These are phyloP conservation scores for Furcula furcula DNA, from an alignment of 2,888 invertebrate species.

Conservation along the genomic window DNA sequence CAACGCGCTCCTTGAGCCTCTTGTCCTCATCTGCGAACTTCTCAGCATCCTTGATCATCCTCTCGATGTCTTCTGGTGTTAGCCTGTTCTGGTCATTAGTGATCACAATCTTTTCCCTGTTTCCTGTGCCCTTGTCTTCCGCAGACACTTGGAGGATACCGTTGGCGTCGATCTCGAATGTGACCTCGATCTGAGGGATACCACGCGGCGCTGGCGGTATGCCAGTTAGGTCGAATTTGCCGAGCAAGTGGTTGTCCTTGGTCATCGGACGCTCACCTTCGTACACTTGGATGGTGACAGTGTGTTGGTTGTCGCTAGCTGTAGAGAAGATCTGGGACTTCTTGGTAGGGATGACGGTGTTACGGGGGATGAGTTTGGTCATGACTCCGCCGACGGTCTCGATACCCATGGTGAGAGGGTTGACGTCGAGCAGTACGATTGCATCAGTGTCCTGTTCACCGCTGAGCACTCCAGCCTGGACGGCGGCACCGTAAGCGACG, in stretches of 20 bases:
- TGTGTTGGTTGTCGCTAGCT: slow-evolving; percentile 99
- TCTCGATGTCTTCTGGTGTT: slow-evolving; percentile 98
- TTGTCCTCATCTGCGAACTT: slow-evolving; percentile 99
- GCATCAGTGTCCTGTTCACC: slow-evolving; percentile 99
- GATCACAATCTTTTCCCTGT: slow-evolving; percentile 99
- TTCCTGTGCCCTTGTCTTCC: slow-evolving; percentile 99
- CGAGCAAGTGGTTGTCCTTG: slow-evolving; percentile 98
- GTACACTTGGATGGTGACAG: slow-evolving; percentile 98
- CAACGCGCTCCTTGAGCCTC: slow-evolving; percentile 96
- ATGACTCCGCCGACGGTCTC: slow-evolving; percentile 99
- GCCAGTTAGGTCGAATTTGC: slow-evolving; percentile 98
- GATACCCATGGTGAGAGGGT: slow-evolving; percentile 99
- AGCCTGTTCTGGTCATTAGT: slow-evolving; percentile 98
- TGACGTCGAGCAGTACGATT: slow-evolving; percentile 97
- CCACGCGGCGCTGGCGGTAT: slow-evolving; percentile 97
- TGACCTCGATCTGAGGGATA: slow-evolving; percentile 96
- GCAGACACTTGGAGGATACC: slow-evolving; percentile 98
- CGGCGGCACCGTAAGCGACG: slow-evolving; percentile 99
- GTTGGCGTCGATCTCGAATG: slow-evolving; percentile 97
- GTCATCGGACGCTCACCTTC: slow-evolving; percentile 99
- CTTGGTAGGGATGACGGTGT: slow-evolving; percentile 99
- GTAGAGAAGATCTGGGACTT: slow-evolving; percentile 99
- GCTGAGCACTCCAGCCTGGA: slow-evolving; percentile 98
- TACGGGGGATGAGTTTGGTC: slow-evolving; percentile 98
- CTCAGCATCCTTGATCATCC: slow-evolving; percentile 99